Evolutionary conservation across 1,140 invertebrate genomes (phyloP).

Genomic region (Heliconius himera): DNA sequence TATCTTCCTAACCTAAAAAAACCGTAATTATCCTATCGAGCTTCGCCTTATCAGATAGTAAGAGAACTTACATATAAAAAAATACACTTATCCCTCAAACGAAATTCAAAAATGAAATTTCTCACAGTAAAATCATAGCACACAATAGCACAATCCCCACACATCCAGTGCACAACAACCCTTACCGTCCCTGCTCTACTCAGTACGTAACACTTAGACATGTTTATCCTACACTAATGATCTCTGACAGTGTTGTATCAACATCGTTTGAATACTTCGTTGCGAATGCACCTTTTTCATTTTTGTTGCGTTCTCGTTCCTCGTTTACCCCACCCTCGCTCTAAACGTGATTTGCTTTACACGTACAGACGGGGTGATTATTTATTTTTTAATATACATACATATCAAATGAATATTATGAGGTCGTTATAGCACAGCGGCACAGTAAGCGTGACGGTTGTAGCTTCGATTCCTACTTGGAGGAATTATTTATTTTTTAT

Average conservation of each 20-base stretch:
- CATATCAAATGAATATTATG: background rate
- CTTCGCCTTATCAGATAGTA: too few relatives aligned
- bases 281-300: constrained; percentile 35
- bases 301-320: constrained; percentile 22
- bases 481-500: too few relatives aligned
- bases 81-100: too few relatives aligned
- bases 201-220: constrained; percentile 15
- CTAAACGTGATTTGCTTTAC: constrained; percentile 7
- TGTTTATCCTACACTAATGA: constrained; percentile 36
- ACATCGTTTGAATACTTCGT: constrained; percentile 39
- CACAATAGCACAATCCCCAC: background rate
- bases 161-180: background rate
- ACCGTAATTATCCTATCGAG: too few relatives aligned
- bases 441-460: background rate
- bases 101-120: background rate
- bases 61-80: too few relatives aligned
- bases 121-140: background rate
- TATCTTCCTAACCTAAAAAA: too few relatives aligned
- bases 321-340: constrained; percentile 20
- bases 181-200: background rate
- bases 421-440: too few relatives aligned
- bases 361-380: constrained; percentile 4
- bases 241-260: constrained; percentile 37
- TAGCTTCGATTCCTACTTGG: too few relatives aligned
- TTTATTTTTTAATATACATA: background rate